Evolutionary conservation across 2,888 invertebrate species (phyloP).

Genomic region (Craniophora ligustri): DNA sequence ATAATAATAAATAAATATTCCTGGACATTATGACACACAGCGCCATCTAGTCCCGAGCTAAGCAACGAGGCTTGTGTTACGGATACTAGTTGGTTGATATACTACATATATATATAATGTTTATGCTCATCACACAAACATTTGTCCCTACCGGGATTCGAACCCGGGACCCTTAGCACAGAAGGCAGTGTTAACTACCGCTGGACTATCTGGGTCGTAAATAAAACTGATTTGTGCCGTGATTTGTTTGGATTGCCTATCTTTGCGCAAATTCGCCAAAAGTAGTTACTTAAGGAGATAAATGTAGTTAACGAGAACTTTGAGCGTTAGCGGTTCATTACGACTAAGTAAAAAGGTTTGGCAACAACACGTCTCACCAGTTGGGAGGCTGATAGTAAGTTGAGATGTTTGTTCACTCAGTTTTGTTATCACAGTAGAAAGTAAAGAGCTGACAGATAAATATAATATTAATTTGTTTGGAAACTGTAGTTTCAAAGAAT

Average conservation of each 20-base stretch:
- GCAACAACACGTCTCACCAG: slow-evolving; percentile 8
- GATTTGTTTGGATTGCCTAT: background rate
- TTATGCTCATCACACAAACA: no score
- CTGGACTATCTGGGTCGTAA: no score
- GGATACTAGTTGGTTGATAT: no score
- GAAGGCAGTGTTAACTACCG: no score
- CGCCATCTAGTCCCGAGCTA: no score
- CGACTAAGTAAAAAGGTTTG: slow-evolving; percentile 11
- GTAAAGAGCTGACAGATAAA: background rate
- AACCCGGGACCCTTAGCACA: no score
- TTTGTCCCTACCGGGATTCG: no score
- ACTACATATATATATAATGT: no score
- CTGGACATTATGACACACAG: no score
- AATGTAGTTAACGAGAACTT: slow-evolving; percentile 17
- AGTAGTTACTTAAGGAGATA: slow-evolving; percentile 10
- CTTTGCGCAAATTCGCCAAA: slow-evolving; percentile 1
- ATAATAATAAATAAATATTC: no score
- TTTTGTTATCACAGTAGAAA: background rate
- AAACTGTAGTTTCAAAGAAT: background rate
- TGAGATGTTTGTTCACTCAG: background rate
- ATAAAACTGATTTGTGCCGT: slow-evolving; percentile 11
- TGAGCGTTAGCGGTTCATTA: slow-evolving; percentile 5
- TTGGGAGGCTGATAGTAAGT: background rate
- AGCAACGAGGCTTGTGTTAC: no score
- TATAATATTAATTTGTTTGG: no score